These are phyloP conservation scores for Agonopterix heracliana DNA, from an alignment of 2,888 invertebrate species.

Conservation along the genomic window DNA sequence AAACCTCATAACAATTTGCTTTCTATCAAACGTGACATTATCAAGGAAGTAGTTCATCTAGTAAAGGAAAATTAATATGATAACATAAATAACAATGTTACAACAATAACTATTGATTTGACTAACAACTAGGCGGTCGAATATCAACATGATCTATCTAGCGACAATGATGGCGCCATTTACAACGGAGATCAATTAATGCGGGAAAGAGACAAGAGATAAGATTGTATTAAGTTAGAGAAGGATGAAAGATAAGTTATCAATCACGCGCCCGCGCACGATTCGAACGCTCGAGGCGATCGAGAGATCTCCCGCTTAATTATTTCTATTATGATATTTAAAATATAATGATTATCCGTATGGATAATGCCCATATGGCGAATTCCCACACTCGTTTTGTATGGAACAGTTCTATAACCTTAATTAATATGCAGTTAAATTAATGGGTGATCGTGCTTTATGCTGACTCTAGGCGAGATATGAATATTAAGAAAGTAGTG, in stretches of 20 bases:
- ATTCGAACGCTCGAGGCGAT: constrained; percentile 61
- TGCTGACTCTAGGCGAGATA: not conserved
- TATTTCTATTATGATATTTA: constrained; percentile 75
- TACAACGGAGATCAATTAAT: constrained; percentile 68
- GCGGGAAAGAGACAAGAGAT: constrained; percentile 39
- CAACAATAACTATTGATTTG: constrained; percentile 56
- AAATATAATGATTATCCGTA: constrained; percentile 61
- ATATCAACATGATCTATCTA: constrained; percentile 61
- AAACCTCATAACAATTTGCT: too few species aligned
- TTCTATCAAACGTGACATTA: not conserved
- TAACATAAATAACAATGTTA: constrained; percentile 13
- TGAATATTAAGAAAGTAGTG: too few species aligned
- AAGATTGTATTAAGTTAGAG: constrained; percentile 21
- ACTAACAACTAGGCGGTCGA: constrained; percentile 45
- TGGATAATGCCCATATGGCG: constrained; percentile 43
- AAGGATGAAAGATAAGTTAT: constrained; percentile 52
- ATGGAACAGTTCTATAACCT: constrained; percentile 34
- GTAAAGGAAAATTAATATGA: constrained; percentile 9
- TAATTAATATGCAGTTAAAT: constrained; percentile 30
- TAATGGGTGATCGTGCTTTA: constrained; percentile 24
- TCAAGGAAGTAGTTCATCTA: not conserved
- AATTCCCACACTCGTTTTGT: constrained; percentile 58
- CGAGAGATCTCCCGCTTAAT: constrained; percentile 64
- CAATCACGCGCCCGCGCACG: constrained; percentile 71
- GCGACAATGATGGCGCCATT: constrained; percentile 67